phyloP scores from a whole-genome alignment of 2,888 invertebrate genomes.

The Doris montereyensis region DNA sequence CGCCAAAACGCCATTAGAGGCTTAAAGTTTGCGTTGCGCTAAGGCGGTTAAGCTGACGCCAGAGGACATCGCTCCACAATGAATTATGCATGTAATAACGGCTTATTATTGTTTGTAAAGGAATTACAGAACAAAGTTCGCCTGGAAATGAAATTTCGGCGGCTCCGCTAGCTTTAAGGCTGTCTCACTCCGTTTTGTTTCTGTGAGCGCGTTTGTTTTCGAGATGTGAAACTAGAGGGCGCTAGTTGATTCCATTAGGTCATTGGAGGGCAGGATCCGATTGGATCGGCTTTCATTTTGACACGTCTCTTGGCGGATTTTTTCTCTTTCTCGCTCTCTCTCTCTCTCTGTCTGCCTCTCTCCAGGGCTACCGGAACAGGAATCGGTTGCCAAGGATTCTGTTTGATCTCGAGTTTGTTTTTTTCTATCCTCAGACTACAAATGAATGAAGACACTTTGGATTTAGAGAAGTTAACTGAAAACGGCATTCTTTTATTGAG shows the following conservation, averaged over 20 bases:
- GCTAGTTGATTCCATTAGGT: neutral
- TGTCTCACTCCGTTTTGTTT: constrained; percentile 15
- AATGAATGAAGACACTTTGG: too few species aligned
- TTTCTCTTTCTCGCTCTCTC: constrained; percentile 28
- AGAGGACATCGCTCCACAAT: constrained; percentile 31
- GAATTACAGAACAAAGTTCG: constrained; percentile 36
- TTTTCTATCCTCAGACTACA: too few species aligned
- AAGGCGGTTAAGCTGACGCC: constrained; percentile 37
- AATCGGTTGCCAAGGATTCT: neutral
- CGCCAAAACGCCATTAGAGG: constrained; percentile 45
- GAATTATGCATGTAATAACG: constrained; percentile 48
- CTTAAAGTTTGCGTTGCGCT: constrained; percentile 29
- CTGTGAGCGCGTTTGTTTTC: neutral
- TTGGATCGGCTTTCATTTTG: neutral
- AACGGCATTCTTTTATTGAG: too few species aligned
- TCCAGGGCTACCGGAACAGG: neutral
- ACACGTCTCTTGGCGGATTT: neutral
- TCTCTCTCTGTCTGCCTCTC: constrained; percentile 2
- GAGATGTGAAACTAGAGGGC: too few species aligned
- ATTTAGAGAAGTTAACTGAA: too few species aligned
- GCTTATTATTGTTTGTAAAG: constrained; percentile 44
- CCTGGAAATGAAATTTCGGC: constrained; percentile 39
- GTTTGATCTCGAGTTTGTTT: too few species aligned
- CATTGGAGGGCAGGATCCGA: neutral
- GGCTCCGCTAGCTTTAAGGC: constrained; percentile 38